Evolutionary conservation across 2,113 vertebrate genomes (phyloP).

Genomic region (Indri indri): DNA sequence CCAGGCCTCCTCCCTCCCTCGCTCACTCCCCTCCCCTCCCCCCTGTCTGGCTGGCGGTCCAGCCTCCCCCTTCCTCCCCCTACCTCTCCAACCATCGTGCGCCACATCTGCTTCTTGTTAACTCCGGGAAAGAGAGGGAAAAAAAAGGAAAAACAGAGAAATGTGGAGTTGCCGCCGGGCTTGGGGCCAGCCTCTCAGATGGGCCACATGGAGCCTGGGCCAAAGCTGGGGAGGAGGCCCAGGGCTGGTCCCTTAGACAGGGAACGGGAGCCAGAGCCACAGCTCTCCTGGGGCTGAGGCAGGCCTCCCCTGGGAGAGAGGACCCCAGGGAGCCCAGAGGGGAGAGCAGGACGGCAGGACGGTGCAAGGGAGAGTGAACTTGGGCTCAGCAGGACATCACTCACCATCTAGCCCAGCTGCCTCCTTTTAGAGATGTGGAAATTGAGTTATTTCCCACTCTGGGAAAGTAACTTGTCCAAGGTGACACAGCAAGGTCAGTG

Average conservation of each 20-base stretch:
- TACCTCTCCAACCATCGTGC: slow-evolving; percentile 69
- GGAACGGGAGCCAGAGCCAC: slow-evolving; percentile 20
- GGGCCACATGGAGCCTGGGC: slow-evolving; percentile 70
- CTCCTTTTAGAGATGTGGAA: slow-evolving; percentile 6
- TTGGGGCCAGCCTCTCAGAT: slow-evolving; percentile 74
- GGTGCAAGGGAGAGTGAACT: background rate
- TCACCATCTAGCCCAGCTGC: background rate
- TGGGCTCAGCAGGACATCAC: background rate
- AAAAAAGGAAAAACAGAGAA: slow-evolving; percentile 75
- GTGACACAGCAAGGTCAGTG: background rate
- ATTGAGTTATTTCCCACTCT: background rate
- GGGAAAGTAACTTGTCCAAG: background rate
- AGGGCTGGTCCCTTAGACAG: slow-evolving; percentile 24
- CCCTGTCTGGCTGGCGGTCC: slow-evolving; percentile 67
- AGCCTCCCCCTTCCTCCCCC: slow-evolving; percentile 68
- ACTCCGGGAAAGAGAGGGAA: slow-evolving; percentile 72
- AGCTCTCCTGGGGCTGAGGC: slow-evolving; percentile 20
- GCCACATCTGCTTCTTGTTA: slow-evolving; percentile 86
- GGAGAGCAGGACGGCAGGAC: background rate
- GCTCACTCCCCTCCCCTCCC: slow-evolving; percentile 58
- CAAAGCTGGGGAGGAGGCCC: slow-evolving; percentile 65
- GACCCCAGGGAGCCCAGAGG: background rate
- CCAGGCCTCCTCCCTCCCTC: slow-evolving; percentile 53
- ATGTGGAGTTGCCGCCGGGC: slow-evolving; percentile 78
- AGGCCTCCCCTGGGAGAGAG: background rate